A percentile compares a stretch with the other conserved stretches of the same genome.
Conservation (phyloP, 2,888 invertebrate genomes). For the Kuschelorhynchus macadamiae region DNA sequence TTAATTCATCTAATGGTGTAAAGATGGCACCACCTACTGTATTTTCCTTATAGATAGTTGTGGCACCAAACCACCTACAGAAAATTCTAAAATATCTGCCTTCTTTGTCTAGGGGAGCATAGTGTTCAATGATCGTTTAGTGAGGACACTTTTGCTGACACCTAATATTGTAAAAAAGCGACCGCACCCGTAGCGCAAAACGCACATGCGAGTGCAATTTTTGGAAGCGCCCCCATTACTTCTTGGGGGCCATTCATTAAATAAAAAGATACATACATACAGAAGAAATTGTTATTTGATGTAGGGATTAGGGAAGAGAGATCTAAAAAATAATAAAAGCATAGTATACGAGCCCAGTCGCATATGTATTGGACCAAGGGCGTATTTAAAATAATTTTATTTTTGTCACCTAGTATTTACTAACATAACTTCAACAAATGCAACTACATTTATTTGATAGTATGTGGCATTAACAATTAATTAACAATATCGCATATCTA, state of each 20-base stretch:
- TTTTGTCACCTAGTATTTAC: too few relatives aligned
- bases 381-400: too few relatives aligned
- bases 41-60: background rate
- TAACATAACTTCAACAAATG: too few relatives aligned
- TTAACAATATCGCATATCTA: too few relatives aligned
- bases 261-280: background rate
- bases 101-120: slow-evolving; percentile 91
- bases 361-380: too few relatives aligned
- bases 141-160: slow-evolving; percentile 90
- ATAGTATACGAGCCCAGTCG: too few relatives aligned
- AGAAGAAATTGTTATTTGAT: too few relatives aligned
- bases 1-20: too few relatives aligned
- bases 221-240: slow-evolving; percentile 48
- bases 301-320: too few relatives aligned
- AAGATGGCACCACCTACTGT: background rate
- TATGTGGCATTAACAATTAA: too few relatives aligned
- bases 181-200: slow-evolving; percentile 72
- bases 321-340: too few relatives aligned
- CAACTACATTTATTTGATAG: too few relatives aligned
- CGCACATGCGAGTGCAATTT: slow-evolving; percentile 47
- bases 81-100: slow-evolving; percentile 9
- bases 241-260: slow-evolving; percentile 30
- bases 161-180: slow-evolving; percentile 68
- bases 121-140: slow-evolving; percentile 88
- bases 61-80: background rate